Evolutionary conservation across 2,113 vertebrate genomes (phyloP).

Genomic region (Saguinus midas): DNA sequence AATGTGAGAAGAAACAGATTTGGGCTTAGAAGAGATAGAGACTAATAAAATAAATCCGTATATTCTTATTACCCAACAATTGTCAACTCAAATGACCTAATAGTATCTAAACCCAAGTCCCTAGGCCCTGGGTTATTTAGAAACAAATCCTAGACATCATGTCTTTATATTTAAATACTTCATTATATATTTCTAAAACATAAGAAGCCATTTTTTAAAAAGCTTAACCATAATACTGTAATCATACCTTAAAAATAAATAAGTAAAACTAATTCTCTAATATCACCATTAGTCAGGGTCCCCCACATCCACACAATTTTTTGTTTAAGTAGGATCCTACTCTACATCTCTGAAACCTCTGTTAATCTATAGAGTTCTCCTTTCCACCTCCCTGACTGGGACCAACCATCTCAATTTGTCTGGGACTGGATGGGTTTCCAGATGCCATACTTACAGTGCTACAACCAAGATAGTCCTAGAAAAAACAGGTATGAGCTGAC

Average conservation of each 20-base stretch:
- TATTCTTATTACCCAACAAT: background rate
- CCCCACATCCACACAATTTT: background rate
- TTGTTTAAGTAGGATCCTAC: background rate
- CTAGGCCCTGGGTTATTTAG: background rate
- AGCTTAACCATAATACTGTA: background rate
- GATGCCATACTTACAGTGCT: background rate
- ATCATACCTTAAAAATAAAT: background rate
- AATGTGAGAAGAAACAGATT: background rate
- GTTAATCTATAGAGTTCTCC: background rate
- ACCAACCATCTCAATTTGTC: background rate
- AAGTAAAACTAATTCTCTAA: conserved; percentile 13
- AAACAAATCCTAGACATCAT: background rate
- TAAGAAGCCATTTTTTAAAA: background rate
- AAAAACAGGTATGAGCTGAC: background rate
- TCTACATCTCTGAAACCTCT: background rate
- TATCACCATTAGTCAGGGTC: background rate
- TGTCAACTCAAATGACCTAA: background rate
- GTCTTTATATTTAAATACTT: background rate
- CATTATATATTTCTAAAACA: background rate
- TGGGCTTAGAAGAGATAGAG: background rate
- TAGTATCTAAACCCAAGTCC: background rate
- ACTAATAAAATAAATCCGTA: background rate
- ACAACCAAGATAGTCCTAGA: background rate
- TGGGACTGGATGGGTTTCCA: background rate
- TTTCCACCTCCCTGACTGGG: background rate